phyloP scores from a whole-genome alignment of 2,888 invertebrate genomes.

The Dysmachus trigonus region DNA sequence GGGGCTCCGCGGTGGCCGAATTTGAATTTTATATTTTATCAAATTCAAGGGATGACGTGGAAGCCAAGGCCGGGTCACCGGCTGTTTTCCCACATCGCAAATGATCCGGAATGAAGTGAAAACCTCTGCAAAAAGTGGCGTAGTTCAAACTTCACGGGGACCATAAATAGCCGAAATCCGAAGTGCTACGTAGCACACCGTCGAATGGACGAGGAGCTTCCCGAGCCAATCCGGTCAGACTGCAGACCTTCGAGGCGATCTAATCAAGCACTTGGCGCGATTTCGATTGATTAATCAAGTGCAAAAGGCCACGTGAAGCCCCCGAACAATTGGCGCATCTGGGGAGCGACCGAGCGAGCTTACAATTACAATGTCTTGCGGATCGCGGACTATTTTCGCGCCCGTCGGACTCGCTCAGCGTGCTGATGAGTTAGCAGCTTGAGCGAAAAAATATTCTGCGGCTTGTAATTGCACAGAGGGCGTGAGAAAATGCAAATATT shows the following conservation, averaged over 20 bases:
- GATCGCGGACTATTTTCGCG: not conserved
- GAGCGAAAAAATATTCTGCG: not conserved
- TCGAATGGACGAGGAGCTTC: not conserved
- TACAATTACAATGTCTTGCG: not conserved
- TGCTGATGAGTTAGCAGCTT: not conserved
- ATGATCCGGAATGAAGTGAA: not conserved
- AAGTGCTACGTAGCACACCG: not conserved
- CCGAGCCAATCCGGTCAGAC: not conserved
- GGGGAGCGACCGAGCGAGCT: too few species aligned
- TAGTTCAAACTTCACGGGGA: not conserved
- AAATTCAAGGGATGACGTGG: not conserved
- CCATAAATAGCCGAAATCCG: not conserved
- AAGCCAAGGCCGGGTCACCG: not conserved
- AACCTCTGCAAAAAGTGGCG: not conserved
- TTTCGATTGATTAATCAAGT: not conserved
- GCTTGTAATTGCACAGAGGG: not conserved
- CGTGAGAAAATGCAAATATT: not conserved
- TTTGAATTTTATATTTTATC: not conserved
- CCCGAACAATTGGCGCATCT: not conserved
- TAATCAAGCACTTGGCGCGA: not conserved
- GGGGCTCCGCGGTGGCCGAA: not conserved
- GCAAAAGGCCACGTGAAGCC: not conserved
- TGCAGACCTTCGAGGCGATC: not conserved
- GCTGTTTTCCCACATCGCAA: not conserved
- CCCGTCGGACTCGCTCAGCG: not conserved